phyloP scores from a whole-genome alignment of 2,888 invertebrate genomes.

The Tholera decimalis region DNA sequence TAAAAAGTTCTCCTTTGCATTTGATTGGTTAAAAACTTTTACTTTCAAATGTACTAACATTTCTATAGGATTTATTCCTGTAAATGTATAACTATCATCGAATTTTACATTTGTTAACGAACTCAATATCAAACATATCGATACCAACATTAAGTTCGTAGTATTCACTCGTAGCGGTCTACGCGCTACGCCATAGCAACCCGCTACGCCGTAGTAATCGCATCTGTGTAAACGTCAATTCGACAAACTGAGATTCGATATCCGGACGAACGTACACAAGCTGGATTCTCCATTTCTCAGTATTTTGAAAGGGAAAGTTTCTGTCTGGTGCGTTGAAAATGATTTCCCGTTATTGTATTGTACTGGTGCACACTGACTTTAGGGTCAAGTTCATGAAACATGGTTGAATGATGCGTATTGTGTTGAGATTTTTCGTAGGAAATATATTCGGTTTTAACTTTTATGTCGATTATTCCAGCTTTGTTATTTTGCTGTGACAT shows the following conservation, averaged over 20 bases:
- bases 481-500: neutral
- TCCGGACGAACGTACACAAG: neutral
- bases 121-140: too few relatives aligned
- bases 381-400: constrained; percentile 13
- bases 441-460: neutral
- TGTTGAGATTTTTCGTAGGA: neutral
- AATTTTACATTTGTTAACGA: too few relatives aligned
- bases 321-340: neutral
- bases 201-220: constrained; percentile 22
- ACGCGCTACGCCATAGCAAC: constrained; percentile 36
- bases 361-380: neutral
- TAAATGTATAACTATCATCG: too few relatives aligned
- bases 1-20: neutral
- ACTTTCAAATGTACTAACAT: neutral
- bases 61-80: neutral
- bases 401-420: neutral
- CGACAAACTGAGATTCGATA: neutral
- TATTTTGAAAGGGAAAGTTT: constrained; percentile 14
- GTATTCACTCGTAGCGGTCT: constrained; percentile 1
- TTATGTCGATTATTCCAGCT: neutral
- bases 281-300: constrained; percentile 6
- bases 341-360: neutral
- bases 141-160: too few relatives aligned
- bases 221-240: neutral
- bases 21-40: neutral